Percentiles rank a stretch among this genome's conserved stretches.
Conservation (phyloP, 2,888 invertebrate genomes). For the Epistrophe grossulariae region DNA sequence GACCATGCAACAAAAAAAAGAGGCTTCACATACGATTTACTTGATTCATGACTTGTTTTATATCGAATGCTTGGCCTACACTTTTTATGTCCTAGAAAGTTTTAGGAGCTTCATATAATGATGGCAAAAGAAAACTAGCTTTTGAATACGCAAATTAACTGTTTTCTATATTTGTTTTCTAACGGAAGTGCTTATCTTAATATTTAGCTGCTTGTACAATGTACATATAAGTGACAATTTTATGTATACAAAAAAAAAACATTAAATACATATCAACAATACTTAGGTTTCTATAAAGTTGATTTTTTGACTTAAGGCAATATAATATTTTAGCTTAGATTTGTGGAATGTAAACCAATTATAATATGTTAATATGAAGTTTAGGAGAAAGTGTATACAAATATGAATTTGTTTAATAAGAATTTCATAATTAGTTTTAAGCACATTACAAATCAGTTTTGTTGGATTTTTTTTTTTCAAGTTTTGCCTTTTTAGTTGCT, state of each 20-base stretch:
- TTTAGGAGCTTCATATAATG: not conserved
- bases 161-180: conserved; percentile 14
- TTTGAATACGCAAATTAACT: conserved; percentile 23
- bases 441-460: too few relatives aligned
- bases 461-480: too few relatives aligned
- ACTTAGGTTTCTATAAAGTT: not conserved
- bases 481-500: too few relatives aligned
- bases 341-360: too few relatives aligned
- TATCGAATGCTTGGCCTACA: conserved; percentile 61
- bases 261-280: not conserved
- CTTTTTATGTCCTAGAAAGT: conserved; percentile 68
- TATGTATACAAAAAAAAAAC: not conserved
- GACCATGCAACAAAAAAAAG: not conserved
- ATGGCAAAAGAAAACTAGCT: conserved; percentile 1
- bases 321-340: too few relatives aligned
- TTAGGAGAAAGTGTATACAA: too few relatives aligned
- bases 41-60: conserved; percentile 57
- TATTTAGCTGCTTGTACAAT: not conserved
- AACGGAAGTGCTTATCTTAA: not conserved
- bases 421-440: too few relatives aligned
- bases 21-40: not conserved
- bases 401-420: too few relatives aligned
- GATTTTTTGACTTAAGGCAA: not conserved
- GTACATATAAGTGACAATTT: too few relatives aligned
- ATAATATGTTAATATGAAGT: too few relatives aligned